Base-by-base conservation (phyloP, 1,140 invertebrate species). In the Teleopsis dalmanni region DNA sequence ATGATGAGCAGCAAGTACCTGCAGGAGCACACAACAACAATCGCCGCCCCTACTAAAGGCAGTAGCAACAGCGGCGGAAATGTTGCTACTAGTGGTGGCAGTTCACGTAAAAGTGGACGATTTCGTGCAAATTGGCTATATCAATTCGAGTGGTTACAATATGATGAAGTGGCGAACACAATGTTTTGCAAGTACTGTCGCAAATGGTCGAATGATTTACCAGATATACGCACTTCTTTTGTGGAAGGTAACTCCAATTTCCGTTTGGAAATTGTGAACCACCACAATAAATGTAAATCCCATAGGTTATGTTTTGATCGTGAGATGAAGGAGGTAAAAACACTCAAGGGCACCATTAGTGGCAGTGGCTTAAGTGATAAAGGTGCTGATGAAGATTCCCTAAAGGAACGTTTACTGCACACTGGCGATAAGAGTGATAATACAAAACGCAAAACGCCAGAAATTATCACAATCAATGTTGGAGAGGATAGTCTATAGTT, bases 261-360 rank as follows among this genome's bases (percentile, higher is more conserved):
- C 70, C 75, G 83, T 46, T 70, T 84, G 26, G 83, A 85, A 72
- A 86, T 85, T 56, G 78, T 85, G 18, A 84, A 85, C 63, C 83
- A 85, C 68, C 83, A 85, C 59, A 81, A 84, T 65, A 84, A 82
- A 59, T 84, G 81, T 59, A 85, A 85, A 64, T 82, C 82, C n/a
- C 82, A 85, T 59, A 76, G 78, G 52, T 59, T 84, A 44, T 85
- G 82, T 56, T 68, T 66, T 36, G 72, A 76, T 35, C 58, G 73
- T 0, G 75, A 77, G 59, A 54, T 65, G 65, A 72, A 51, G 75
- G 76, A 68, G 73, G 26, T 23, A 13, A 11, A 37, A 21, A 35
- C 25, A 13, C 18, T 25, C 36, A 19, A 42, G 6, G 6, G 26
- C 35, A 16, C 16, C 2, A n/a, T n/a, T n/a, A 18, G 23, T 19